Evolutionary conservation across 2,113 vertebrate species (phyloP).

Genomic region (Enhydra lutris): DNA sequence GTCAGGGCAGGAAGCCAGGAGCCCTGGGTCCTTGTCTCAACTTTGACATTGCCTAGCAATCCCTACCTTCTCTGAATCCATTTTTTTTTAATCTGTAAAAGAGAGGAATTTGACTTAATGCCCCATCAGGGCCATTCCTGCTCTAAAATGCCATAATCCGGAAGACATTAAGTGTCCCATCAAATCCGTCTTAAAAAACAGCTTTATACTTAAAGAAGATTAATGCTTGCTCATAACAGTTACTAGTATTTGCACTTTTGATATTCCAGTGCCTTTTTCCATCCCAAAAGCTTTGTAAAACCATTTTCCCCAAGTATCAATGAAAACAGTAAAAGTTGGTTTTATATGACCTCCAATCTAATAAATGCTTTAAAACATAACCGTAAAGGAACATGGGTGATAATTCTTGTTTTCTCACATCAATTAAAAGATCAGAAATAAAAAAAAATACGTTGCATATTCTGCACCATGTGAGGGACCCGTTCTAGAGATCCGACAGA

Average conservation of each 20-base stretch:
- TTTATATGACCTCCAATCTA: neutral
- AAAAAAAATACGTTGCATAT: neutral
- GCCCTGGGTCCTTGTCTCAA: neutral
- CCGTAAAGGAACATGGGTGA: neutral
- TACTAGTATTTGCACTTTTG: neutral
- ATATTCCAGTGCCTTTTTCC: neutral
- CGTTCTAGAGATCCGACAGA: neutral
- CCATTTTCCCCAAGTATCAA: neutral
- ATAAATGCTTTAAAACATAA: neutral
- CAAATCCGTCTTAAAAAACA: constrained; percentile 1
- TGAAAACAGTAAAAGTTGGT: neutral
- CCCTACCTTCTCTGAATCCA: neutral
- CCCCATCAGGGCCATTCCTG: neutral
- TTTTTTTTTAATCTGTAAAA: neutral
- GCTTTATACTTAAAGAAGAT: neutral
- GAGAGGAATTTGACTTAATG: neutral
- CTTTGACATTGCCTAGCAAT: neutral
- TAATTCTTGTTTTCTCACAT: neutral
- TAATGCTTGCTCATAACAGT: neutral
- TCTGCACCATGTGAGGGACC: neutral
- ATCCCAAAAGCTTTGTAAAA: neutral
- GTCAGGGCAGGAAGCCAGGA: neutral
- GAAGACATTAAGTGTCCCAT: neutral
- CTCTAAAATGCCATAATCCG: neutral
- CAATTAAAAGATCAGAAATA: neutral